Base-by-base conservation (phyloP, 1,140 invertebrate genomes). In the Homarus americanus region DNA sequence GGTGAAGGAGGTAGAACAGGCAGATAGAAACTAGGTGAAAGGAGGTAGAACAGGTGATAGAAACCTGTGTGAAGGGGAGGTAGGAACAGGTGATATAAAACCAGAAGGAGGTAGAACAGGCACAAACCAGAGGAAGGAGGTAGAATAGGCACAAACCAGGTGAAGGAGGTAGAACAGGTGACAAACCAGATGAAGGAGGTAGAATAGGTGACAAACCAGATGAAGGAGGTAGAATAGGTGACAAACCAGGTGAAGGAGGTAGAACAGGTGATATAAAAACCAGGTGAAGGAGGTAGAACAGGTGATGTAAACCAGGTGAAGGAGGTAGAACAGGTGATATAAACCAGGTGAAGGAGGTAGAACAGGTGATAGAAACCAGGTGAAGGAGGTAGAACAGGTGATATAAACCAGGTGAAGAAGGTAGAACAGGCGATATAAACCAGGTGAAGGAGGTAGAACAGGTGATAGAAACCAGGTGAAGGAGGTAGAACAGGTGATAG, bases 261-360 rank as follows among this genome's bases (percentile, higher is more conserved):
- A 38, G 36, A 38, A 38, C 7, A 34, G 5, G 49, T 34, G 32
- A 28, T 34, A n/a, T n/a, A n/a, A n/a, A n/a, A n/a, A n/a, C 28
- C 12, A 82, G 28, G 75, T n/a, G 36, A 32, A 75, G 32, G 76
- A 44, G 78, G 78, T 1, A 7, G 34, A 38, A n/a, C n/a, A n/a
- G n/a, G 7, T 32, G 80, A 1, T 10, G 38, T 58, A 36, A 49
- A 49, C 17, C 10, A 66, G 38, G 75, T 17, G n/a, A 41, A 78
- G 75, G 17, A 36, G 38, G 24, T 24, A 32, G 40, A 69, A 69
- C 34, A 53, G 44, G 28, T 38, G 32, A n/a, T 28, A 66, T 49
- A 38, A 41, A 40, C 34, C 24, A 58, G 63, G 83, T 73, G 66
- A 75, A 73, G 28, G 32, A 49, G 69, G 72, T n/a, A 86, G 41